Evolutionary conservation across 1,140 invertebrate genomes (phyloP), one percentile per base, ranked within the genome.

Genomic region (Subanguina moxae): DNA sequence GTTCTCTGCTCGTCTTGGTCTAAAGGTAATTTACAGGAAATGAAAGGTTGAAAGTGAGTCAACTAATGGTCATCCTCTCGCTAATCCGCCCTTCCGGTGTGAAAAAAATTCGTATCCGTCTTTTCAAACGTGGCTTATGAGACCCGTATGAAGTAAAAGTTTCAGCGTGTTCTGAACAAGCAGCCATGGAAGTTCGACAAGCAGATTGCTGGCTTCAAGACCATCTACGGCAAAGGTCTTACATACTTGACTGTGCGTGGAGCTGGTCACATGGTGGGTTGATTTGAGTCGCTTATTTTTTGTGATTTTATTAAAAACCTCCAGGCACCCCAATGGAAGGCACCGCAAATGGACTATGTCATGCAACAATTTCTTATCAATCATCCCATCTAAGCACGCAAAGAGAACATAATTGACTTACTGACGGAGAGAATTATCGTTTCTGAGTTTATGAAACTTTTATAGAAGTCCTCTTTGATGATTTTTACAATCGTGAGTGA

Each of bases 291-390:
- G 8, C 15, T 52, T 15, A 52, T 19, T 52, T 3, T 11, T 38
- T 38, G 32, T 52, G 8, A 52, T 52, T 8, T 25, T 7, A 25
- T 15, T 21, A 23, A 63, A 65, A 85, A 84, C 64, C 85, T 86
- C 76, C 86, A 87, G 86, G 87, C 87, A 0, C 87, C 87, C 0
- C 83, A 84, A 75, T 86, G 87, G 80, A 83, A 83, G 73, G 85
- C 87, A 45, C 77, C 76, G 15, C 83, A 82, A 67, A 85, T 85
- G 48, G 81, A 86, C 30, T 77, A 85, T 64, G 83, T 83, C 70
- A 80, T 85, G 64, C 75, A 77, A 17, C 82, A 80, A 62, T 85
- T 85, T 76, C 48, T 85, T 45, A 57, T 82, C n/a, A 82, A 82
- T 69, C 81, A 82, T 70, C 80, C 80, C 25, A 82, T 82, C 57